Evolutionary conservation across 2,888 invertebrate genomes (phyloP).

Genomic region (Troides aeacus): DNA sequence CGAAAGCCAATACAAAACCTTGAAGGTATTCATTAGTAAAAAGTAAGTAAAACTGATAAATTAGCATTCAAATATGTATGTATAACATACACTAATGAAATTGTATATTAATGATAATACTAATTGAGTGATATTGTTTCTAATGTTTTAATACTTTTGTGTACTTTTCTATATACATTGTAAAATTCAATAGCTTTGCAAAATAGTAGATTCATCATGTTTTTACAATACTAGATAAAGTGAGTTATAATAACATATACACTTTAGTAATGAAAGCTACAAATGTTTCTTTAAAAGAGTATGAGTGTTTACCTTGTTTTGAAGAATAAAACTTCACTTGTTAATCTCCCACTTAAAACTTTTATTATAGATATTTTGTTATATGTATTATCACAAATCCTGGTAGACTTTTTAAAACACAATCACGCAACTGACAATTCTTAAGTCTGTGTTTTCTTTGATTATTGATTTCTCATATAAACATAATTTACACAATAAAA

Average conservation of each 20-base stretch:
- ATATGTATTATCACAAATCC: constrained; percentile 88
- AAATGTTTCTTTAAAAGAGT: constrained; percentile 9
- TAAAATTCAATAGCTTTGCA: neutral
- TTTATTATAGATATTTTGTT: constrained; percentile 83
- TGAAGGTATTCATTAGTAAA: no score
- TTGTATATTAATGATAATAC: no score
- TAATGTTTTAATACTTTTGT: no score
- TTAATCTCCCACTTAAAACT: constrained; percentile 81
- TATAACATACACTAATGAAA: no score
- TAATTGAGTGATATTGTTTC: no score
- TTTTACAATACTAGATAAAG: neutral
- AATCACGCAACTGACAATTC: constrained; percentile 83
- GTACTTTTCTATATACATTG: neutral
- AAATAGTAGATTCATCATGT: neutral
- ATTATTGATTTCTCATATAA: constrained; percentile 78
- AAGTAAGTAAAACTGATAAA: no score
- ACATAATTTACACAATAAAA: constrained; percentile 80
- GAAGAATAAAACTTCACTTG: constrained; percentile 77
- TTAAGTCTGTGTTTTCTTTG: constrained; percentile 70
- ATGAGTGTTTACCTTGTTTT: constrained; percentile 60
- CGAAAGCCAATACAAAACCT: no score
- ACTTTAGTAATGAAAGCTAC: neutral
- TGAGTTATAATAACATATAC: neutral
- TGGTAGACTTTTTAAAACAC: constrained; percentile 85
- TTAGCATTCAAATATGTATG: no score